Evolutionary conservation across 2,113 vertebrate species (phyloP).

Genomic region (Dicentrarchus labrax): DNA sequence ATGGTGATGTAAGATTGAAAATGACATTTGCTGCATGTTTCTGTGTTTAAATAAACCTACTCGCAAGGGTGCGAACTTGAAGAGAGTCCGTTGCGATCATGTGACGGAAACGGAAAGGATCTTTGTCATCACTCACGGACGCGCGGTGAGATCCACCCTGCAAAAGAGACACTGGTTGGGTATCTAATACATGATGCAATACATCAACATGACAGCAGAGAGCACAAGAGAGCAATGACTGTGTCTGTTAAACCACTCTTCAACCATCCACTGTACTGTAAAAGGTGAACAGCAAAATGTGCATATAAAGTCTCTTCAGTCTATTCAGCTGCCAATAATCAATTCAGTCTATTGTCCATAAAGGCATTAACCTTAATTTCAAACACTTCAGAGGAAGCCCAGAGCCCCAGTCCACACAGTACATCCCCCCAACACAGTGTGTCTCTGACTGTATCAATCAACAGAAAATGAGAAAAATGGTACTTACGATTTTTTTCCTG

Average conservation of each 20-base stretch:
- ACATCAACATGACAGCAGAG: constrained; percentile 55
- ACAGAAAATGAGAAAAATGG: constrained; percentile 9
- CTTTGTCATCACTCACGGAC: constrained; percentile 92
- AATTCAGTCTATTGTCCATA: constrained; percentile 2
- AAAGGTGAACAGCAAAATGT: background rate
- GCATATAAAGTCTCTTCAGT: background rate
- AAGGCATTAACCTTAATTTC: constrained; percentile 11
- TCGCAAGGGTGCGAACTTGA: constrained; percentile 91
- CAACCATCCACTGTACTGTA: background rate
- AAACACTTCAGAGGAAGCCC: constrained; percentile 22
- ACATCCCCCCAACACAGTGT: background rate
- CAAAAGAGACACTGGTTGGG: background rate
- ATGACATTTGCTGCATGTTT: background rate
- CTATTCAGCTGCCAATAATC: background rate
- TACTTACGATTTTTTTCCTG: constrained; percentile 95
- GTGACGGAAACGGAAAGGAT: constrained; percentile 95
- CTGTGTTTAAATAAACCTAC: constrained; percentile 63
- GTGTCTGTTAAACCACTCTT: too few species aligned
- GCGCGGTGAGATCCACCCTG: constrained; percentile 92
- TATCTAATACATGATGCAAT: constrained; percentile 17
- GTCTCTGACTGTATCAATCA: constrained; percentile 14
- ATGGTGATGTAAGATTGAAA: constrained; percentile 3
- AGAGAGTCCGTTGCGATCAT: constrained; percentile 96
- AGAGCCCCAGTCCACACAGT: background rate
- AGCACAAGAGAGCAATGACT: constrained; percentile 31